Evolutionary conservation across 2,113 vertebrate species (phyloP), one percentile per base, ranked within the genome.

Genomic region (Lepus timidus): DNA sequence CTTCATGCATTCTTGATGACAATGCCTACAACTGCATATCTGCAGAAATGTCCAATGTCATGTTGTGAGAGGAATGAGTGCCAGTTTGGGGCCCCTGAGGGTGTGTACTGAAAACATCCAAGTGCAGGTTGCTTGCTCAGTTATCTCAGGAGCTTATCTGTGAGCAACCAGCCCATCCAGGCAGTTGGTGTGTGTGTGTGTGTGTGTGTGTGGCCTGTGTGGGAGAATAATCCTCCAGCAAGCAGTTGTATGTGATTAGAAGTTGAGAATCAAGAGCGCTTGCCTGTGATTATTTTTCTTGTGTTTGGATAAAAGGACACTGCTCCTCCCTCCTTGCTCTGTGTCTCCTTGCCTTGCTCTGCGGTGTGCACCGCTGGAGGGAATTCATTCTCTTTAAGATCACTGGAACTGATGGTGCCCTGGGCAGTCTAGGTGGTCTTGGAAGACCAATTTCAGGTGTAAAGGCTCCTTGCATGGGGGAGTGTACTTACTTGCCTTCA

Each of bases 1-100:
- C 76, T 88, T 81, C 9, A 84, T 6, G 9, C 52, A 9, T 90
- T 95, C 78, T 92, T 91, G 23, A 93, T 83, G 80, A 80, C 90
- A 85, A 89, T 39, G 17, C 3, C 65, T 84, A 49, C 16, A 44
- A 25, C 90, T 86, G 71, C 80, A 61, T 55, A 64, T 68, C 74
- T 84, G 87, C 20, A 75, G 87, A 93, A 84, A 65, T 67, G 55
- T 36, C 65, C 83, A 87, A 51, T 3, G 5, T 9, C 14, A 8
- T 78, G 0, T 78, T 64, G 12, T 4, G 2, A 76, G 62, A 90
- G 31, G n/a, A 51, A 88, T 17, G 49, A 62, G 14, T 23, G 4
- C 62, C 80, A 31, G 14, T 71, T n/a, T 68, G 36, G 29, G 13
- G 1, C 17, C 9, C 7, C n/a, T 19, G 27, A 49, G 33, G 70